Evolutionary conservation across 2,888 invertebrate species (phyloP).

Genomic region (Silvanus unidentatus): DNA sequence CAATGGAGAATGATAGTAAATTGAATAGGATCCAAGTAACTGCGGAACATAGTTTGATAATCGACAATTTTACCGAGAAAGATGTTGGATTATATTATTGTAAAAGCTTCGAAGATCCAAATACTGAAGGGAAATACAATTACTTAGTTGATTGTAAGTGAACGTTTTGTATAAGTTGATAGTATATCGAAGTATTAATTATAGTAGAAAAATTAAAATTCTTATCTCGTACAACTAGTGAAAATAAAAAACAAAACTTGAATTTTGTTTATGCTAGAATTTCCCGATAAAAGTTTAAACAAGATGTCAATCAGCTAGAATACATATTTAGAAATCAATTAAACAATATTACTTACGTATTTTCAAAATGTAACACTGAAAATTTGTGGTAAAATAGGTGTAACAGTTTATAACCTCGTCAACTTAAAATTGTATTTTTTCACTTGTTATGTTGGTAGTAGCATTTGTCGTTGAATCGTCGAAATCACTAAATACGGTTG

Average conservation of each 20-base stretch:
- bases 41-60: slow-evolving; percentile 46
- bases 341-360: slow-evolving; percentile 3
- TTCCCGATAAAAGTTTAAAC: too few species aligned
- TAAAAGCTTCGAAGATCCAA: slow-evolving; percentile 42
- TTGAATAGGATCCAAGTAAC: slow-evolving; percentile 46
- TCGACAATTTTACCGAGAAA: slow-evolving; percentile 39
- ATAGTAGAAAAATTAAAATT: too few species aligned
- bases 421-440: slow-evolving; percentile 16
- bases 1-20: slow-evolving; percentile 46
- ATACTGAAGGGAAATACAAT: slow-evolving; percentile 45
- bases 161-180: slow-evolving; percentile 9
- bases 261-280: neutral
- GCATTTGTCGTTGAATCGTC: neutral
- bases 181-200: too few species aligned
- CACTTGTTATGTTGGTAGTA: slow-evolving; percentile 9
- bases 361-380: neutral
- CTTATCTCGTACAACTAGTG: neutral
- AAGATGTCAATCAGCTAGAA: too few species aligned
- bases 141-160: slow-evolving; percentile 49
- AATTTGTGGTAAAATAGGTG: too few species aligned
- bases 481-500: neutral
- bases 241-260: neutral
- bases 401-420: slow-evolving; percentile 11
- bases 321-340: too few species aligned
- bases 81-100: slow-evolving; percentile 52